These are phyloP conservation scores for Solea solea DNA, from an alignment of 2,113 vertebrate genomes.

Conservation along the genomic window DNA sequence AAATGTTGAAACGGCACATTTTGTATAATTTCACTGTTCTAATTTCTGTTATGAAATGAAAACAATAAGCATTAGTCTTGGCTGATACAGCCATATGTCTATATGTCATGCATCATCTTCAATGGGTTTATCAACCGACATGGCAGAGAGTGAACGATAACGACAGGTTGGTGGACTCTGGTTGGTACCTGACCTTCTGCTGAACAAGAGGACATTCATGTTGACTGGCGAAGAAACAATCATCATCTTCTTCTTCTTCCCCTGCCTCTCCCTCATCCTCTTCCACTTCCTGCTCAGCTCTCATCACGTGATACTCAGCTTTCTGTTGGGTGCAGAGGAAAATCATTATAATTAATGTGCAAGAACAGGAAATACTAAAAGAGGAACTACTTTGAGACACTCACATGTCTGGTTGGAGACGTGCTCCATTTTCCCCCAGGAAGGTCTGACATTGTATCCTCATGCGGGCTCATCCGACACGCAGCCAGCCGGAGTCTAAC, in stretches of 20 bases:
- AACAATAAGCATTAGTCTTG: no score
- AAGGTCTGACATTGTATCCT: slow-evolving; percentile 58
- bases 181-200: slow-evolving; percentile 51
- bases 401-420: slow-evolving; percentile 71
- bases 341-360: slow-evolving; percentile 3
- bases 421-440: slow-evolving; percentile 62
- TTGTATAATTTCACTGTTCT: no score
- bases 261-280: slow-evolving; percentile 18
- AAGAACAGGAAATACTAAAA: slow-evolving; percentile 17
- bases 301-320: slow-evolving; percentile 10
- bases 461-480: slow-evolving; percentile 71
- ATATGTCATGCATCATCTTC: no score
- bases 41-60: no score
- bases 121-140: no score
- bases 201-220: slow-evolving; percentile 77
- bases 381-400: slow-evolving; percentile 51
- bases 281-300: slow-evolving; percentile 18
- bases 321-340: slow-evolving; percentile 42
- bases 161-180: no score
- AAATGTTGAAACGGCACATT: no score
- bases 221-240: slow-evolving; percentile 55
- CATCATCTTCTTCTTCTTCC: slow-evolving; percentile 7
- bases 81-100: no score
- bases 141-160: no score
- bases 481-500: slow-evolving; percentile 85